phyloP scores from a whole-genome alignment of 2,888 invertebrate genomes.

The Electrophaes corylata region DNA sequence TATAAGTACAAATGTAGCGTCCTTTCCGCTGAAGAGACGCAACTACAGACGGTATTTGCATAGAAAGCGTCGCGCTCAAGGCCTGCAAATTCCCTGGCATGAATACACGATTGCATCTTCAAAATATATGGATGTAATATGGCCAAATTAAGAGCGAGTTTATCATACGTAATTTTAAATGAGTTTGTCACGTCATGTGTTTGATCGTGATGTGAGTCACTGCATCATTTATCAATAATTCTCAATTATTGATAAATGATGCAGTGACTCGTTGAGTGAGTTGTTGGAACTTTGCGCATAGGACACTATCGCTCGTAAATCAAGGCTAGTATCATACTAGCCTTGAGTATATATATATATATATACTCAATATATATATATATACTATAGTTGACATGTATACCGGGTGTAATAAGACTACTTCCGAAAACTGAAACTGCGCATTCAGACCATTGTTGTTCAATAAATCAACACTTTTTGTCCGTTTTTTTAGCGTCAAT shows the following conservation, averaged over 20 bases:
- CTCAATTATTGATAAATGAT: no score
- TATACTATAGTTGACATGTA: not conserved
- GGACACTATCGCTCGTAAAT: not conserved
- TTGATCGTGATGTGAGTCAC: conserved; percentile 21
- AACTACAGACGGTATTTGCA: conserved; percentile 65
- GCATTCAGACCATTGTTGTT: no score
- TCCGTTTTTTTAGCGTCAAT: no score
- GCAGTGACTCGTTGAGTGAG: conserved; percentile 15
- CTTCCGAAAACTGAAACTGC: no score
- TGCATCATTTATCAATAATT: conserved; percentile 17
- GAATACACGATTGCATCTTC: conserved; percentile 60
- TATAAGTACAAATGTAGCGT: conserved; percentile 52
- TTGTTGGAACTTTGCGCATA: not conserved
- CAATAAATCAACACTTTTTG: no score
- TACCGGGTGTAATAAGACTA: no score
- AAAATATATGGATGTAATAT: conserved; percentile 56
- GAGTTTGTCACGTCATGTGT: conserved; percentile 49
- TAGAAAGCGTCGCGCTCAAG: conserved; percentile 69
- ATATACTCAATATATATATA: no score
- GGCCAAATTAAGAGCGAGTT: conserved; percentile 67
- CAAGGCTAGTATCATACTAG: not conserved
- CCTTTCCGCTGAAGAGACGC: conserved; percentile 64
- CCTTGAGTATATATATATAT: not conserved
- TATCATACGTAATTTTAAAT: conserved; percentile 52
- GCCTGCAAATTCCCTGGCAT: conserved; percentile 78